Percentiles rank a stretch among this genome's conserved stretches.
phyloP scores from a whole-genome alignment of 2,888 invertebrate genomes.

The Pemphredon lugubris region DNA sequence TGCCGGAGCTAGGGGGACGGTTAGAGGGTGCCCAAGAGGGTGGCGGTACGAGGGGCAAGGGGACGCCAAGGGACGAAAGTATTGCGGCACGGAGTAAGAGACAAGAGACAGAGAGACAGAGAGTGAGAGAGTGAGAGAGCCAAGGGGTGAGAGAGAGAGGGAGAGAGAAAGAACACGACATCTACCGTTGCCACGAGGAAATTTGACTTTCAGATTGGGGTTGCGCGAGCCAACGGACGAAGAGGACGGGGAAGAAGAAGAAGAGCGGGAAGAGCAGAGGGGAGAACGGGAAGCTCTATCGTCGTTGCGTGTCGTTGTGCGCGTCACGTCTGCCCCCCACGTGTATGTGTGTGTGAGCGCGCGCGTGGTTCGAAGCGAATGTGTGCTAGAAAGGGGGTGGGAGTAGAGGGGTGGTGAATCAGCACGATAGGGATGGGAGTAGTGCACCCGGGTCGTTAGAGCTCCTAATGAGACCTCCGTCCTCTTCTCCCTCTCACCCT shows the following conservation, averaged over 20 bases:
- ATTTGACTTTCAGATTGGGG: slow-evolving; percentile 79
- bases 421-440: slow-evolving; percentile 70
- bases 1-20: slow-evolving; percentile 60
- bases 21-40: slow-evolving; percentile 30
- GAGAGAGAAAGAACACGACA: slow-evolving; percentile 54
- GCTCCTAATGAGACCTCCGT: slow-evolving; percentile 78
- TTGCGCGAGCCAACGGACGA: slow-evolving; percentile 65
- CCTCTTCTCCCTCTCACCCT: slow-evolving; percentile 38
- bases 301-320: slow-evolving; percentile 57
- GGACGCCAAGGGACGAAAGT: slow-evolving; percentile 27
- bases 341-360: slow-evolving; percentile 33
- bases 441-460: slow-evolving; percentile 79
- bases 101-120: slow-evolving; percentile 1
- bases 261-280: slow-evolving; percentile 31
- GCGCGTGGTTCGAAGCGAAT: slow-evolving; percentile 54
- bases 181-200: slow-evolving; percentile 71
- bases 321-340: slow-evolving; percentile 53
- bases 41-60: slow-evolving; percentile 12
- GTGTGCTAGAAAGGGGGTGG: slow-evolving; percentile 59
- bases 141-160: slow-evolving; percentile 9
- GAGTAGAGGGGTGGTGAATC: slow-evolving; percentile 67
- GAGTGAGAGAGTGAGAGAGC: neutral
- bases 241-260: slow-evolving; percentile 30
- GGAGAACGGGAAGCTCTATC: slow-evolving; percentile 49
- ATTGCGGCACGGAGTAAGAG: slow-evolving; percentile 3